Evolutionary conservation across 2,797 vertebrate genomes (phyloP).

Genomic region (Urocyon cinereoargenteus): DNA sequence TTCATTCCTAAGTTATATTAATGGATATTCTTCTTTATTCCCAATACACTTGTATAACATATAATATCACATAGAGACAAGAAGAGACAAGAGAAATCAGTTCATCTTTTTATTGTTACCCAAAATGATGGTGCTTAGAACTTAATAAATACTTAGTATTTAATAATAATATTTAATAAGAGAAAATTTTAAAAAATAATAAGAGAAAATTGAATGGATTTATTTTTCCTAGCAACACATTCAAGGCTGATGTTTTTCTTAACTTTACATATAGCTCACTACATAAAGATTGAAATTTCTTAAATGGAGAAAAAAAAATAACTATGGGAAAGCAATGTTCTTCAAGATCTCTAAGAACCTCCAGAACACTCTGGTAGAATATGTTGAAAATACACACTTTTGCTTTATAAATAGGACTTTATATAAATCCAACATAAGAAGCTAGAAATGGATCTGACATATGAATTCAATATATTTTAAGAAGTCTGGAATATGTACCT

Average conservation of each 20-base stretch:
- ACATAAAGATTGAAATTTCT: neutral
- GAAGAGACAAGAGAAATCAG: neutral
- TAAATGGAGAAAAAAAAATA: constrained; percentile 25
- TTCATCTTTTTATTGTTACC: constrained; percentile 46
- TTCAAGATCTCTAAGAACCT: neutral
- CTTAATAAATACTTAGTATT: neutral
- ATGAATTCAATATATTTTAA: constrained; percentile 34
- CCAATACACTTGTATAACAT: neutral
- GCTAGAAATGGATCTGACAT: constrained; percentile 39
- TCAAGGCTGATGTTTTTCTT: neutral
- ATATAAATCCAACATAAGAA: constrained; percentile 4
- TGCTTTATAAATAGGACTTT: neutral
- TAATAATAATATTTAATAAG: neutral
- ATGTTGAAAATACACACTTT: neutral
- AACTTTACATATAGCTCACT: constrained; percentile 25
- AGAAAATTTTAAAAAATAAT: neutral
- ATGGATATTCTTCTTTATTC: neutral
- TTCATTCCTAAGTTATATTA: neutral
- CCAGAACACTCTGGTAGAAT: neutral
- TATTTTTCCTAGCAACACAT: constrained; percentile 41
- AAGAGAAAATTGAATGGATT: neutral
- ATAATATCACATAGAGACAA: neutral
- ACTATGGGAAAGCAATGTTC: neutral
- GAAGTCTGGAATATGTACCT: constrained; percentile 87
- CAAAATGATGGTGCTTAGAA: neutral